Base-by-base conservation (phyloP, 2,797 vertebrate genomes). In the Amphiprion clarkii region DNA sequence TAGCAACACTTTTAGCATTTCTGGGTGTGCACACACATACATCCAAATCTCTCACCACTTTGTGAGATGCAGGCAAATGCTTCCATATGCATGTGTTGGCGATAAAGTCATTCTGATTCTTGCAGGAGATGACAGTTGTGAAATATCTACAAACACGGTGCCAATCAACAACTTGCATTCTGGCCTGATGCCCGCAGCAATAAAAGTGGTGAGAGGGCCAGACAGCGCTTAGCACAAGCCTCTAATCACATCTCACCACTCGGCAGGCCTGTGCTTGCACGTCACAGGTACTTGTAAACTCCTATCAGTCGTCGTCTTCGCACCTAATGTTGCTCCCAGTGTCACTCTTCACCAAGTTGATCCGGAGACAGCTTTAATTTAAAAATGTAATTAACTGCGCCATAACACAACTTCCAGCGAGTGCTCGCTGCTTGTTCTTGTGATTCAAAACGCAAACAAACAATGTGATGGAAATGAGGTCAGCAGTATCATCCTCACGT, bases 211-310 rank as follows among this genome's bases (percentile, higher is more conserved):
- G 90, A 79, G 87, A 86, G 87, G 88, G 92, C 94, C 94, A 94
- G 89, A 94, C 95, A 91, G 93, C 85, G 88, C 91, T 92, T 90
- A 94, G 90, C 94, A 87, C 93, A 66, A 89, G 83, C 91, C 91
- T 89, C 91, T 93, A 90, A 95, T 96, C 93, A 89, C 89, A 93
- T 95, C 94, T 89, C 89, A 88, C 78, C 90, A 87, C 85, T 85
- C 82, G 86, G 90, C 97, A 97, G 90, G 97, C 94, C 96, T 64
- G 86, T 92, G 88, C 96, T 95, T 95, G 96, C 92, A 82, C 77
- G 78, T 93, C 90, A 88, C 93, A 95, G 95, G 95, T 96, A 96
- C 96, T 95, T 95, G 95, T 95, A 95, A 96, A 96, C 94, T 95
- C 95, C 93, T 94, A 94, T 93, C 93, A 88, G 94, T 89, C 93